phyloP scores from a whole-genome alignment of 1,140 invertebrate species.

The Macrosteles quadrilineatus region DNA sequence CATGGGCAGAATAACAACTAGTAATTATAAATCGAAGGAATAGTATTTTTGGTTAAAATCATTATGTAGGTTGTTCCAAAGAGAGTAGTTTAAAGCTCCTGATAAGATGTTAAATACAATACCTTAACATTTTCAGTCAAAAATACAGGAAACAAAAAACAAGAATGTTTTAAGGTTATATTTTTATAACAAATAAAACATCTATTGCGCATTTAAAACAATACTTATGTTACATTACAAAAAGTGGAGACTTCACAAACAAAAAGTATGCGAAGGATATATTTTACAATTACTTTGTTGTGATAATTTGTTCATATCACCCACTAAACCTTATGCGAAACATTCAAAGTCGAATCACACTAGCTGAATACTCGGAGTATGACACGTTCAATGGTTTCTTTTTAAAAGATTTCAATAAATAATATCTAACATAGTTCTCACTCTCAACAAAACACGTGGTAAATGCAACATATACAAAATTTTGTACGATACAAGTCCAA shows the following conservation, averaged over 20 bases:
- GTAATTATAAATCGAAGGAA: too few species aligned
- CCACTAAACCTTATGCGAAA: not conserved
- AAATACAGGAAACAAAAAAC: too few species aligned
- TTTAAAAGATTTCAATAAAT: slow-evolving; percentile 12
- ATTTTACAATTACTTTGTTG: slow-evolving; percentile 14
- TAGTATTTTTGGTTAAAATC: too few species aligned
- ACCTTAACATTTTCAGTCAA: too few species aligned
- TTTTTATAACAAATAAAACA: slow-evolving; percentile 31
- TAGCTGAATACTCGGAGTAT: not conserved
- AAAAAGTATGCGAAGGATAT: not conserved
- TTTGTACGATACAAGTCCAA: slow-evolving; percentile 15
- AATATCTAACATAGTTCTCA: slow-evolving; percentile 17
- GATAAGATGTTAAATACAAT: too few species aligned
- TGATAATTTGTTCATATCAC: slow-evolving; percentile 3
- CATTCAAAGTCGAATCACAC: not conserved
- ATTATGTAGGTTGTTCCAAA: too few species aligned
- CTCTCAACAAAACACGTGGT: slow-evolving; percentile 19
- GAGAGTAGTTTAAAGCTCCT: too few species aligned
- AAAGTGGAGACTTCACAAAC: slow-evolving; percentile 17
- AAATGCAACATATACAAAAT: slow-evolving; percentile 22
- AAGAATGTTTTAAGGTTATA: slow-evolving; percentile 13
- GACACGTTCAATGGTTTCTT: too few species aligned
- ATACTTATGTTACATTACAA: slow-evolving; percentile 18
- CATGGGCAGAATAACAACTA: too few species aligned
- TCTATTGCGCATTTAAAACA: slow-evolving; percentile 25